Percentiles rank a stretch among this genome's conserved stretches.
Conservation (phyloP, 1,140 invertebrate species). For the Caenorhabditis brenneri region DNA sequence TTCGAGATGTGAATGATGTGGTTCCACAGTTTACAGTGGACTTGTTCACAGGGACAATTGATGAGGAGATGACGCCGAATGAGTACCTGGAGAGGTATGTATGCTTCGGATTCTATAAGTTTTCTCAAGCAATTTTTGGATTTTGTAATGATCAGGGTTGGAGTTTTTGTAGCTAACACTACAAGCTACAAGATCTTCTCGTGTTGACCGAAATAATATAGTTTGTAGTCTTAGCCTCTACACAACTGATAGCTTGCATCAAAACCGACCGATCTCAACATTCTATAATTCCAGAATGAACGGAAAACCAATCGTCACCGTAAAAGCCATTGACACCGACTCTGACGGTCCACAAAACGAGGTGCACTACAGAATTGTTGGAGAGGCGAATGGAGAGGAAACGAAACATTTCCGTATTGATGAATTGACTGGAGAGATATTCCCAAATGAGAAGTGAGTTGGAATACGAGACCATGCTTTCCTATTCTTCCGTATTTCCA, state of each 20-base stretch:
- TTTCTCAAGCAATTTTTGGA: too few species aligned
- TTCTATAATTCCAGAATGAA: conserved; percentile 45
- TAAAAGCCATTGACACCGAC: conserved; percentile 64
- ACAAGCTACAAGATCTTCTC: too few species aligned
- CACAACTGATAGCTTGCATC: background rate
- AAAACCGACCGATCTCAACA: too few species aligned
- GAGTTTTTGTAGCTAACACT: too few species aligned
- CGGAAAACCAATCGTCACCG: conserved; percentile 62
- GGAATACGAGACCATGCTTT: background rate
- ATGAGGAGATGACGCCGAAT: conserved; percentile 64
- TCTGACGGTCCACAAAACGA: conserved; percentile 64
- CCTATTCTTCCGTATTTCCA: too few species aligned
- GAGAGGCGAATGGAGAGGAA: conserved; percentile 46
- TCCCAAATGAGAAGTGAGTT: conserved; percentile 45
- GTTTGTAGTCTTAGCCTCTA: background rate
- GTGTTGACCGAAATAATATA: too few species aligned
- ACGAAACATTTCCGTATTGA: conserved; percentile 48
- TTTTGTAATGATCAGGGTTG: too few species aligned
- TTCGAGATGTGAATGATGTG: conserved; percentile 65
- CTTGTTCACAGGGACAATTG: conserved; percentile 67
- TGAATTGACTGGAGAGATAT: conserved; percentile 51
- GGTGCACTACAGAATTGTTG: conserved; percentile 65
- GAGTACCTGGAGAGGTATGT: conserved; percentile 63
- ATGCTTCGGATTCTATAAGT: too few species aligned
- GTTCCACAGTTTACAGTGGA: conserved; percentile 68